A percentile compares a stretch with the other conserved stretches of the same genome.
phyloP scores from a whole-genome alignment of 2,888 invertebrate genomes.

The Dryobotodes eremita region DNA sequence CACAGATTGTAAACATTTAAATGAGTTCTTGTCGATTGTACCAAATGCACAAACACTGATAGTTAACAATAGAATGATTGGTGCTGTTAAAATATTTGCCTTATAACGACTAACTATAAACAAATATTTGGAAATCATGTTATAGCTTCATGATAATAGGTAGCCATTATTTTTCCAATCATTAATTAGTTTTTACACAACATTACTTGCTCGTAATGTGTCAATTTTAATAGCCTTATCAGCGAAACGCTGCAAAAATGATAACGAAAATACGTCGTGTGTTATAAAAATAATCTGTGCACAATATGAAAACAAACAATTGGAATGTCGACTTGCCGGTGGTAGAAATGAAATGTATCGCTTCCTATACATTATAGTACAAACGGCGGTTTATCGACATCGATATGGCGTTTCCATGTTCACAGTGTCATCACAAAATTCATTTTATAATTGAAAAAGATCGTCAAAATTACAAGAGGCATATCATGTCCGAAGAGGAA shows the following conservation, averaged over 20 bases:
- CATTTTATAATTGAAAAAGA: not conserved
- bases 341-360: constrained; percentile 1
- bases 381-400: constrained; percentile 12
- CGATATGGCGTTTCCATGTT: constrained; percentile 28
- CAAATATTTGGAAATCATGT: constrained; percentile 20
- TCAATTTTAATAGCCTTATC: constrained; percentile 42
- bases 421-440: not conserved
- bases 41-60: not conserved
- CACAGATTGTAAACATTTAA: not conserved
- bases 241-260: constrained; percentile 4
- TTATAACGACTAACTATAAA: not conserved
- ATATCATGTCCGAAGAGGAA: not conserved
- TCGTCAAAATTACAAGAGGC: not conserved
- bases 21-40: not conserved
- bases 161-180: constrained; percentile 14
- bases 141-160: not conserved
- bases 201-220: constrained; percentile 9
- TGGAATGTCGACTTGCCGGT: constrained; percentile 7
- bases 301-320: constrained; percentile 10
- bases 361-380: not conserved
- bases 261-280: constrained; percentile 42
- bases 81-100: constrained; percentile 3
- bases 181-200: constrained; percentile 20
- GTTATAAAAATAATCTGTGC: constrained; percentile 29
- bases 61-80: not conserved